phyloP scores from a whole-genome alignment of 2,888 invertebrate genomes.

The Empis stercorea region DNA sequence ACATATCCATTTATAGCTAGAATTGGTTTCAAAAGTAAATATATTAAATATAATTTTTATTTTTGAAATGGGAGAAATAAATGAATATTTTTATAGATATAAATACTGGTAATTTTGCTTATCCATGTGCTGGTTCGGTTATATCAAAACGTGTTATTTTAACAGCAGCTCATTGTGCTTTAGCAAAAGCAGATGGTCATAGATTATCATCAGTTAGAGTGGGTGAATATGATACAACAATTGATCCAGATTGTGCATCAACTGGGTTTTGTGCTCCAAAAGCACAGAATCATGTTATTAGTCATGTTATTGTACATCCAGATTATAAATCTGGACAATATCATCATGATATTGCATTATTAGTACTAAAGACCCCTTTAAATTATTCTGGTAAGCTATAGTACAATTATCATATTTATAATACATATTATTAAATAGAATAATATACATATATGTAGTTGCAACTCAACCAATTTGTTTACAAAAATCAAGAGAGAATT shows the following conservation, averaged over 20 bases:
- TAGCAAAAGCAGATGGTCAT: conserved; percentile 62
- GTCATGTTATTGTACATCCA: conserved; percentile 64
- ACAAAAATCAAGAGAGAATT: conserved; percentile 33
- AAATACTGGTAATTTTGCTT: conserved; percentile 52
- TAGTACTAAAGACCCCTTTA: conserved; percentile 56
- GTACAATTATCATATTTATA: too few relatives aligned
- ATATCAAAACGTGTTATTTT: conserved; percentile 48
- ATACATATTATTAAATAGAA: too few relatives aligned
- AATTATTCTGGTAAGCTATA: conserved; percentile 45
- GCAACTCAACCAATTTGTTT: conserved; percentile 66
- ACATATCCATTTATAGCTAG: conserved; percentile 65
- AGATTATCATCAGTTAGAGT: conserved; percentile 61
- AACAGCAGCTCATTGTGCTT: conserved; percentile 67
- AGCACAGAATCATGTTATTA: conserved; percentile 55
- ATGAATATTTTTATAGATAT: conserved; percentile 40
- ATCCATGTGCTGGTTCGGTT: conserved; percentile 65
- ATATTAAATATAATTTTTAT: not conserved
- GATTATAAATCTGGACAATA: conserved; percentile 53
- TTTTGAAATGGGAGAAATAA: not conserved
- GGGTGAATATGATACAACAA: conserved; percentile 60
- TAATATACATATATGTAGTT: conserved; percentile 38
- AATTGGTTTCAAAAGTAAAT: conserved; percentile 62
- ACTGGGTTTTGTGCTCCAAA: conserved; percentile 59
- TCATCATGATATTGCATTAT: conserved; percentile 61
- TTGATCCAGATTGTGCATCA: conserved; percentile 60